Evolutionary conservation across 2,888 invertebrate genomes (phyloP).

Genomic region (Caenorhabditis sp.): DNA sequence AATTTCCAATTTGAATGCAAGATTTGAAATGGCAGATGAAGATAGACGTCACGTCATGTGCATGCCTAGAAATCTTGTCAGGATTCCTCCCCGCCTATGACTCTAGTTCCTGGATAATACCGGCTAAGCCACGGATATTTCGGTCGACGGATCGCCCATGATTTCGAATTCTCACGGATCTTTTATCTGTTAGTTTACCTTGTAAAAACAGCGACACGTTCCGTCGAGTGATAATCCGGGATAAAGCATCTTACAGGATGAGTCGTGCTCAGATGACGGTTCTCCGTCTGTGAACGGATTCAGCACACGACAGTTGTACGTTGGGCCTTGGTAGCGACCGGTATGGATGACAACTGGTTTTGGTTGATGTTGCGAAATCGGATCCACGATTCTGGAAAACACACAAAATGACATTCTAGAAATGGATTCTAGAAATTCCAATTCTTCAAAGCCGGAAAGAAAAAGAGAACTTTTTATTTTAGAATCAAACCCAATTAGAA

Average conservation of each 20-base stretch:
- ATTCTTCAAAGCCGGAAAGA: neutral
- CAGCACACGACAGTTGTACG: conserved; percentile 70
- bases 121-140: no score
- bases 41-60: conserved; percentile 14
- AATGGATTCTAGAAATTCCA: no score
- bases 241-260: conserved; percentile 68
- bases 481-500: no score
- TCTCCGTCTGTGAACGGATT: conserved; percentile 70
- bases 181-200: no score
- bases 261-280: conserved; percentile 66
- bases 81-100: no score
- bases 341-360: conserved; percentile 72
- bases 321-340: conserved; percentile 61
- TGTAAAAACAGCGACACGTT: conserved; percentile 67
- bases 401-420: neutral
- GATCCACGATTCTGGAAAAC: conserved; percentile 31
- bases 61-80: no score
- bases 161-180: no score
- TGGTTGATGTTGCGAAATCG: conserved; percentile 45
- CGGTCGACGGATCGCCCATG: no score
- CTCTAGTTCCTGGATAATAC: no score
- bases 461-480: neutral
- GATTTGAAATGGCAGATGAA: conserved; percentile 9
- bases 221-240: conserved; percentile 71
- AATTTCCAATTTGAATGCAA: neutral